These are phyloP conservation scores for Leucosticte australis DNA, from an alignment of 2,113 vertebrate species.

Conservation along the genomic window DNA sequence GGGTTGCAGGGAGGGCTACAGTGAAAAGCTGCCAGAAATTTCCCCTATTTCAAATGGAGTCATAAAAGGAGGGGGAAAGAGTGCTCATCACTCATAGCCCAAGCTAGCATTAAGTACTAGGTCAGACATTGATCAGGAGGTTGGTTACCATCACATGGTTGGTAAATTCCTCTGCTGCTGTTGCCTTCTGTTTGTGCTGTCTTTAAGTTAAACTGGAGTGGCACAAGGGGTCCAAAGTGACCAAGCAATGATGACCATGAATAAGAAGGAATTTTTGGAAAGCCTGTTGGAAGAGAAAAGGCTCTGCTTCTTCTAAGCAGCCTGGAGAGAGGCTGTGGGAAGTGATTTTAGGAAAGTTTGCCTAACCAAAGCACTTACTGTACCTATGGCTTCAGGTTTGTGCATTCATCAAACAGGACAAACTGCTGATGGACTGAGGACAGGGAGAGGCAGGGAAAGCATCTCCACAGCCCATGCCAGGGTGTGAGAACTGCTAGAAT, in stretches of 20 bases:
- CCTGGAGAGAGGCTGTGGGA: neutral
- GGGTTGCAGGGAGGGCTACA: neutral
- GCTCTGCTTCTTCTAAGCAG: neutral
- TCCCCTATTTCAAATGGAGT: neutral
- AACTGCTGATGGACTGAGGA: neutral
- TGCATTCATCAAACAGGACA: rapidly evolving
- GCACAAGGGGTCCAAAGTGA: neutral
- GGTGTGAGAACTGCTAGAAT: neutral
- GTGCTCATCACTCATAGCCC: neutral
- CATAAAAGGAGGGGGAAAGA: neutral
- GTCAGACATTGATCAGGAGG: neutral
- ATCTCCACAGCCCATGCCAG: neutral
- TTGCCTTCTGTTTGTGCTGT: neutral
- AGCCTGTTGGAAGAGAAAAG: neutral
- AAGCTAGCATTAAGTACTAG: neutral
- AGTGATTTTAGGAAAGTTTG: neutral
- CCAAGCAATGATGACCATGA: neutral
- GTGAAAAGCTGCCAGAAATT: neutral
- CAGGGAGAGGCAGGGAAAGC: neutral
- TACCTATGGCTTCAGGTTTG: neutral
- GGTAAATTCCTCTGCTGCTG: neutral
- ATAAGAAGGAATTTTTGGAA: neutral
- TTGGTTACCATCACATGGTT: neutral
- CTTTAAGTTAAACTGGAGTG: neutral
- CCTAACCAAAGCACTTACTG: neutral